phyloP scores from a whole-genome alignment of 1,140 invertebrate species.

The Contarinia nasturtii region DNA sequence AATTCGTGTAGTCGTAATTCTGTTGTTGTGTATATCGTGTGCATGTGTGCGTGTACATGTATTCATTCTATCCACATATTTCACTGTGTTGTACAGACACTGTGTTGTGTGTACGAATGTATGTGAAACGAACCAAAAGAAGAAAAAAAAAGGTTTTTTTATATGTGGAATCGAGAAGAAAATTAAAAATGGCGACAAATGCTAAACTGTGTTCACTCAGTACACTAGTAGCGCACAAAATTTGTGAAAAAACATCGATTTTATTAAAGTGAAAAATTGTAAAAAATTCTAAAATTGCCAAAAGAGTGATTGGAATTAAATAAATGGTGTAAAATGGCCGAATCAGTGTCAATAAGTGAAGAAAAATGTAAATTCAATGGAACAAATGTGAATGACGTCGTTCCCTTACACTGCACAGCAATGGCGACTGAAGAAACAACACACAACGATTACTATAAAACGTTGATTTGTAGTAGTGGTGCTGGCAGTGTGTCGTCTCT shows the following conservation, averaged over 20 bases:
- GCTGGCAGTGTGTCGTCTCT: neutral
- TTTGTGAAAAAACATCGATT: neutral
- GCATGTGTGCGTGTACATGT: too few species aligned
- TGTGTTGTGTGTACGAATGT: too few species aligned
- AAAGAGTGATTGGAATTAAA: neutral
- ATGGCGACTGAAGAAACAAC: neutral
- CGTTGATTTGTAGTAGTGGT: neutral
- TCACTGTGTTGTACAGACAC: too few species aligned
- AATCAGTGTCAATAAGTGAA: neutral
- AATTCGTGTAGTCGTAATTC: too few species aligned
- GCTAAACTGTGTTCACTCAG: neutral
- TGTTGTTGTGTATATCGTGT: too few species aligned
- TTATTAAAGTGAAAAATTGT: neutral
- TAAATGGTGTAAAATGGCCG: neutral
- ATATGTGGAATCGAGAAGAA: neutral
- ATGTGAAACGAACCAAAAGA: too few species aligned
- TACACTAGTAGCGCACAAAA: neutral
- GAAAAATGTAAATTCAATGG: neutral
- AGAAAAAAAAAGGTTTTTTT: too few species aligned
- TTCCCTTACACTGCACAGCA: neutral
- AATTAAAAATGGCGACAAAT: conserved; percentile 1
- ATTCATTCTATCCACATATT: too few species aligned
- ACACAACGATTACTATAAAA: neutral
- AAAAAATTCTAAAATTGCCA: neutral
- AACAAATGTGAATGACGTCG: neutral